Evolutionary conservation across 1,140 invertebrate species (phyloP), one percentile per base, ranked within the genome.

Genomic region (Mactra quadrangularis): DNA sequence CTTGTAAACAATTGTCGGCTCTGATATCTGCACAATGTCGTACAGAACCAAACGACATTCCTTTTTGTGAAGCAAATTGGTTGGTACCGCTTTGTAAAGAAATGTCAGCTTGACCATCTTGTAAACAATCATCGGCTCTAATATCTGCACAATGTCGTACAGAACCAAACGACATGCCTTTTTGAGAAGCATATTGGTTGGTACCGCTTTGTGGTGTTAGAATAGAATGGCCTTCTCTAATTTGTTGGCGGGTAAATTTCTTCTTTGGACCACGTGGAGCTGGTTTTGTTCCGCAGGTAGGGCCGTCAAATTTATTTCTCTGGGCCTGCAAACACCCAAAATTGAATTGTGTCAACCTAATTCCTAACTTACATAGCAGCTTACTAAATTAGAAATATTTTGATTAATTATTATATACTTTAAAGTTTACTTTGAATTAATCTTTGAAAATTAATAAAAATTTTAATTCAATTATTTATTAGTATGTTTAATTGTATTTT

Each of bases 211-310:
- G 90, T 35, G 98, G 94, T 82, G 96, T 97, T 90, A 98, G 98
- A 76, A 98, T 96, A 45, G 95, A 95, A 87, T 98, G 96, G 1
- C 97, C 97, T 33, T 97, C 97, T 83, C 96, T 95, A 66, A 98
- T 93, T 91, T 98, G 97, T 92, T 98, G 97, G 38, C 98, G 97
- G 7, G 96, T 95, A 78, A 93, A 94, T 35, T 92, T 84, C 79
- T 97, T 95, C 27, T 97, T 95, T 92, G 98, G 97, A 92, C 97
- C 97, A 86, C 97, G 96, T 57, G 64, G 31, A 7, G 97, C 96
- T 93, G 98, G 97, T 93, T 98, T 98, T n/a, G 97, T 97, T 72
- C 97, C 97, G 70, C 87, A 89, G 17, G 82, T 82, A 13, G 87
- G 82, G n/a, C 90, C 90, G 19, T 70, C 66, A 79, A 89, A 90